Evolutionary conservation across 2,888 invertebrate genomes (phyloP).

Genomic region (Pristionchus mayeri): DNA sequence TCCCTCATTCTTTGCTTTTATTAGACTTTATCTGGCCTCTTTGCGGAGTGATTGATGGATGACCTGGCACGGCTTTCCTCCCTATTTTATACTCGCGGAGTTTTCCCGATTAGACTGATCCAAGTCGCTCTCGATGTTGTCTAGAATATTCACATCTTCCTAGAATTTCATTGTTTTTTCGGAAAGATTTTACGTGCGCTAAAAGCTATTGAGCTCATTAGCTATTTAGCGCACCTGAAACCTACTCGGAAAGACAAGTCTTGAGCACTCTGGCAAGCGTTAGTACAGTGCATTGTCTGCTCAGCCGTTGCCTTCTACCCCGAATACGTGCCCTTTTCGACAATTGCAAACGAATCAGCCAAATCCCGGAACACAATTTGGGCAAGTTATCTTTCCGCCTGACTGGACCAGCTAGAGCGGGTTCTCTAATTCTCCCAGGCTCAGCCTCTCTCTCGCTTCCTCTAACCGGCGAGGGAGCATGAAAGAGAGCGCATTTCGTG

Average conservation of each 20-base stretch:
- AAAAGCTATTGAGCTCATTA: background rate
- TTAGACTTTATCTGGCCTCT: conserved; percentile 9
- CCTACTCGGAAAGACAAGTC: no score
- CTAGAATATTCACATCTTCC: background rate
- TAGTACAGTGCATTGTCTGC: no score
- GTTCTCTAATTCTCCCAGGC: background rate
- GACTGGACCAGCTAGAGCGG: background rate
- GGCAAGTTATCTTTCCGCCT: background rate
- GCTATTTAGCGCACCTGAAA: background rate
- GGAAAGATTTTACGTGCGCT: background rate
- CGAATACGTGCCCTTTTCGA: background rate
- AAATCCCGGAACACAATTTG: no score
- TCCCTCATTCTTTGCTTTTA: background rate
- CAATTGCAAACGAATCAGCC: background rate
- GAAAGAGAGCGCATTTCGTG: no score
- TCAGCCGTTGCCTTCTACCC: no score
- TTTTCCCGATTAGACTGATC: background rate
- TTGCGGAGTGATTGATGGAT: background rate
- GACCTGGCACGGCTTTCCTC: background rate
- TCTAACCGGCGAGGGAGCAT: no score
- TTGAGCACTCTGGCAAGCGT: no score
- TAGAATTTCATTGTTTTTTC: background rate
- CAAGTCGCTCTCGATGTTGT: background rate
- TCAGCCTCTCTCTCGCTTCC: no score
- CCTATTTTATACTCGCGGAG: background rate